Evolutionary conservation across 2,888 invertebrate genomes (phyloP).

Genomic region (Phengaris arion): DNA sequence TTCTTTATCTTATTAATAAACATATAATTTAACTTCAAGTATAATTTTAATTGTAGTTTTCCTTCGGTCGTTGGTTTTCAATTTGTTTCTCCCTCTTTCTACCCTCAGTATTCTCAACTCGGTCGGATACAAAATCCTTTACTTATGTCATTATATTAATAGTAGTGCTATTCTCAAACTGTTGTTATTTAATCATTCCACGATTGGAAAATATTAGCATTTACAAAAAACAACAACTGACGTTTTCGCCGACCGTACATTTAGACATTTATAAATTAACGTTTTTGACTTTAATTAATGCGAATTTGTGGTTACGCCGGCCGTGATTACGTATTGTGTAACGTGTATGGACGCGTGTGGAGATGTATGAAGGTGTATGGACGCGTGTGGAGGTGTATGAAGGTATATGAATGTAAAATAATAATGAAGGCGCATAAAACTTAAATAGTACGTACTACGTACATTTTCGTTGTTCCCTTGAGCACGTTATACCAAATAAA

Average conservation of each 20-base stretch:
- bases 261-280: conserved; percentile 28
- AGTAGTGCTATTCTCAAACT: background rate
- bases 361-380: conserved; percentile 1
- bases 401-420: conserved; percentile 5
- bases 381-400: background rate
- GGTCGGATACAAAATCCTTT: too few relatives aligned
- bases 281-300: conserved; percentile 29
- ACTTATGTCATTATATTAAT: background rate
- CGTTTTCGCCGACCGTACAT: conserved; percentile 12
- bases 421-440: background rate
- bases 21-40: too few relatives aligned
- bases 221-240: background rate
- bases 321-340: conserved; percentile 25
- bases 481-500: background rate
- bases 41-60: too few relatives aligned
- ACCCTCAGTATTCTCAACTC: too few relatives aligned
- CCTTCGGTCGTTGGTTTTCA: too few relatives aligned
- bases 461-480: background rate
- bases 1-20: too few relatives aligned
- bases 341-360: background rate
- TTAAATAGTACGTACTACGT: background rate
- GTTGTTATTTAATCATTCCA: too few relatives aligned
- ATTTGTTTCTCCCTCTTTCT: too few relatives aligned
- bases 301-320: conserved; percentile 23
- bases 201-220: background rate